Conservation (phyloP, 2,797 vertebrate genomes). For the Pantherophis alleghaniensis region DNA sequence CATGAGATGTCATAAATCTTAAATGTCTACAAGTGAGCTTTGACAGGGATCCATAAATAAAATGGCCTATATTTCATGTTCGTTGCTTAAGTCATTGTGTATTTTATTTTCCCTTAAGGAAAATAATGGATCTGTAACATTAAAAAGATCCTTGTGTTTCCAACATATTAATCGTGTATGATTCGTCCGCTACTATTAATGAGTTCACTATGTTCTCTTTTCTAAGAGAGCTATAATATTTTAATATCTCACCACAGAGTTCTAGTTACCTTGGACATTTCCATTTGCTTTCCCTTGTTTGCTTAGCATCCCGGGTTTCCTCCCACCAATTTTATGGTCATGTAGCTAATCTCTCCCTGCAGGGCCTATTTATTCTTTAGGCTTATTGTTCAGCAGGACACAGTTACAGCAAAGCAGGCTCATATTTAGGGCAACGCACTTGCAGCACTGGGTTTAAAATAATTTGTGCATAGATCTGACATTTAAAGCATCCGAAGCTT, state of each 20-base stretch:
- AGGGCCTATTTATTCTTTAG: conserved; percentile 3
- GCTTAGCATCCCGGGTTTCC: conserved; percentile 29
- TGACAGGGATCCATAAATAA: conserved; percentile 21
- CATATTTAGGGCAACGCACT: conserved; percentile 54
- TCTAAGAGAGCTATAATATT: conserved; percentile 14
- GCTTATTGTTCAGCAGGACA: conserved; percentile 38
- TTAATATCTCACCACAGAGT: conserved; percentile 9
- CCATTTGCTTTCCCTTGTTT: conserved; percentile 29
- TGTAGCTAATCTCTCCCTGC: conserved; percentile 38
- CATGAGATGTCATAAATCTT: background rate
- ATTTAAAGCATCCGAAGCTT: conserved; percentile 52
- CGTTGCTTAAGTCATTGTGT: conserved; percentile 19
- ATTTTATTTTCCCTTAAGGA: conserved; percentile 24
- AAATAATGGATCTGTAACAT: conserved; percentile 31
- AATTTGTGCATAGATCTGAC: conserved; percentile 50
- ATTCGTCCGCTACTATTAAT: conserved; percentile 19
- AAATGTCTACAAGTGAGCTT: background rate
- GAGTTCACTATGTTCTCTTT: conserved; percentile 35
- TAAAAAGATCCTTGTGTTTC: conserved; percentile 9
- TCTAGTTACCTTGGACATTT: conserved; percentile 27
- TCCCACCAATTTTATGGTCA: conserved; percentile 43
- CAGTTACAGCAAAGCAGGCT: conserved; percentile 56
- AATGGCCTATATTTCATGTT: conserved; percentile 26
- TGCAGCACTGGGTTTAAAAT: conserved; percentile 52
- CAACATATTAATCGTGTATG: background rate